These are phyloP conservation scores for Amniataba percoides DNA, from an alignment of 2,797 vertebrate genomes.

Conservation along the genomic window DNA sequence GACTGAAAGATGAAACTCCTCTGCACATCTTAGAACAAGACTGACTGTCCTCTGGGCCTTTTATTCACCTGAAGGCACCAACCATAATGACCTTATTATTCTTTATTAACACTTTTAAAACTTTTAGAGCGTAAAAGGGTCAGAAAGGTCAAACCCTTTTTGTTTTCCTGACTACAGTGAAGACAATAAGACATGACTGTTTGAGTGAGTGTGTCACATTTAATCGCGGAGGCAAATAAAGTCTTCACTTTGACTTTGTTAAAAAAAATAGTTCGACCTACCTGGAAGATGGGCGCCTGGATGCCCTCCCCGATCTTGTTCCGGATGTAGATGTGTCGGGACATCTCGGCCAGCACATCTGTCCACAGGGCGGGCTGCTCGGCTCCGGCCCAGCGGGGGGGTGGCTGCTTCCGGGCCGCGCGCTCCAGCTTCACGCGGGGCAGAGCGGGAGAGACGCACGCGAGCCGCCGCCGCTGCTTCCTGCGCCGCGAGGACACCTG, in stretches of 20 bases:
- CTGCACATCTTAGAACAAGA: neutral
- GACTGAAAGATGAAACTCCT: neutral
- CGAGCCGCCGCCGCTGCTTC: conserved; percentile 8
- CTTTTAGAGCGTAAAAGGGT: neutral
- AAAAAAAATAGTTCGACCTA: too few species aligned
- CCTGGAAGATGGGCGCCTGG: conserved; percentile 91
- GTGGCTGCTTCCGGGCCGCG: conserved; percentile 78
- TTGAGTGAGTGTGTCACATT: too few species aligned
- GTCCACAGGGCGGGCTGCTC: conserved; percentile 88
- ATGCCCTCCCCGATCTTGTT: conserved; percentile 90
- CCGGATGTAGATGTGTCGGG: conserved; percentile 90
- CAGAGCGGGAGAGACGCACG: conserved; percentile 49
- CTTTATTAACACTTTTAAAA: too few species aligned
- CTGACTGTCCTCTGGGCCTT: neutral
- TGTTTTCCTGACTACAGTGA: too few species aligned
- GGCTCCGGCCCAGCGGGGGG: conserved; percentile 85
- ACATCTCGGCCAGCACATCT: conserved; percentile 90
- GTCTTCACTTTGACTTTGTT: too few species aligned
- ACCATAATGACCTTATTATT: neutral
- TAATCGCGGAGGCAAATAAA: too few species aligned
- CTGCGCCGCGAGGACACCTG: conserved; percentile 27
- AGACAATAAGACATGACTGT: too few species aligned
- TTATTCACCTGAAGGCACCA: neutral
- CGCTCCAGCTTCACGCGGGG: conserved; percentile 85
- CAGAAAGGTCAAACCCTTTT: neutral